Evolutionary conservation across 2,113 vertebrate species (phyloP), one percentile per base, ranked within the genome.

Genomic region (Arvicanthis niloticus): DNA sequence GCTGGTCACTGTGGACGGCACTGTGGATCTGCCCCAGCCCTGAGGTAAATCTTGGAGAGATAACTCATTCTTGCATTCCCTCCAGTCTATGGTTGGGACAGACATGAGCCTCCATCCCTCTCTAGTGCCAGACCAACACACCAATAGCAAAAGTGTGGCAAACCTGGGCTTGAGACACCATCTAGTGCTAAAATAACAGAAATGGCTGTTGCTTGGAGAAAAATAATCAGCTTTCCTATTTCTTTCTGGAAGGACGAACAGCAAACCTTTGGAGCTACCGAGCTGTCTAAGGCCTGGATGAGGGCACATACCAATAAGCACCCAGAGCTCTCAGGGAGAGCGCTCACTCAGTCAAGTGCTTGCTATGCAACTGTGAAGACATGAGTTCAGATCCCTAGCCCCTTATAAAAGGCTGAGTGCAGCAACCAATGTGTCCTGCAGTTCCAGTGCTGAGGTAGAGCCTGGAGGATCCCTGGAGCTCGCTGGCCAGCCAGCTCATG

Each of bases 101-200:
- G 56, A 22, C 4, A 26, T 75, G 82, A 26, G 3, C 82, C 62
- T 51, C 37, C 0, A 5, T 51, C 37, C 7, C 89, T 65, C 76
- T 68, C 76, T 91, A n/a, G 62, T 81, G 45, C 34, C 58, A 53
- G 24, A 40, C 4, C 34, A 75, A 21, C 10, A 31, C 58, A 34
- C 24, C 45, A 67, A 65, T 1, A 42, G 37, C 58, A 42, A 42
- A 70, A n/a, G 16, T 53, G 37, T 21, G 45, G 11, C 26, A 77
- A 67, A 67, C 58, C 45, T 67, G 45, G 58, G 13, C 58, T 16
- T 42, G 19, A 51, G 45, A 51, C 62, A 53, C 45, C 76, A 81
- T 56, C 89, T 91, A 68, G 76, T 81, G 76, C 62, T 80, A 37
- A 68, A 21, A 53, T 40, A 56, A 65, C 60, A 80, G 75, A 68